phyloP scores from a whole-genome alignment of 2,113 vertebrate genomes.

The Odocoileus hemionus region DNA sequence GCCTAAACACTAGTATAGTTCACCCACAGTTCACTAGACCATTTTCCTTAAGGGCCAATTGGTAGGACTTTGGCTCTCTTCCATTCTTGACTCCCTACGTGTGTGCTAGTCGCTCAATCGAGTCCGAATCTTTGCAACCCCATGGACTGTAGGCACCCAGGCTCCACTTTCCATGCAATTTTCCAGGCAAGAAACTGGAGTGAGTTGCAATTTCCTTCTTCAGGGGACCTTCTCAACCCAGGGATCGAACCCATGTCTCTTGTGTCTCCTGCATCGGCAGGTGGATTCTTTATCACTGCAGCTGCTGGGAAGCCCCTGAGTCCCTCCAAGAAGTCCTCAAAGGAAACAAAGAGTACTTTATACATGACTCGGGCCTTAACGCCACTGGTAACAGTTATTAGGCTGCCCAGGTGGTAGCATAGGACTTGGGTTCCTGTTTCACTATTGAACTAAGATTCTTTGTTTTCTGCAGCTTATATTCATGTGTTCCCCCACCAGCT shows the following conservation, averaged over 20 bases:
- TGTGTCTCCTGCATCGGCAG: not conserved
- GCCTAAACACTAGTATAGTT: not conserved
- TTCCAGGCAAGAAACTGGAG: not conserved
- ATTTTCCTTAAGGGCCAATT: not conserved
- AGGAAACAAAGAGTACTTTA: not conserved
- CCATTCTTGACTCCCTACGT: not conserved
- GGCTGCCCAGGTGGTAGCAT: not conserved
- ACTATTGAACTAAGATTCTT: not conserved
- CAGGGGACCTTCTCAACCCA: not conserved
- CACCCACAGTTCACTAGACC: not conserved
- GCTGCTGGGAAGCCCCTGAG: not conserved
- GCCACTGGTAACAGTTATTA: not conserved
- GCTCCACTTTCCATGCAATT: not conserved
- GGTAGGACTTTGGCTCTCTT: not conserved
- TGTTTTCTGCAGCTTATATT: not conserved
- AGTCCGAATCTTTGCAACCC: not conserved
- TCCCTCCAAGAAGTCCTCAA: not conserved
- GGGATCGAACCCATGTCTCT: not conserved
- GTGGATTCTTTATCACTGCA: not conserved
- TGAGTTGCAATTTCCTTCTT: not conserved
- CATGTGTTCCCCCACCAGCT: not conserved
- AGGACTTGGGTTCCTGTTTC: not conserved
- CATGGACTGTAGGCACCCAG: not conserved
- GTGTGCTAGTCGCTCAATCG: not conserved
- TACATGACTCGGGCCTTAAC: not conserved